phyloP scores from a whole-genome alignment of 2,113 vertebrate genomes.

The Amblyornis subalaris region DNA sequence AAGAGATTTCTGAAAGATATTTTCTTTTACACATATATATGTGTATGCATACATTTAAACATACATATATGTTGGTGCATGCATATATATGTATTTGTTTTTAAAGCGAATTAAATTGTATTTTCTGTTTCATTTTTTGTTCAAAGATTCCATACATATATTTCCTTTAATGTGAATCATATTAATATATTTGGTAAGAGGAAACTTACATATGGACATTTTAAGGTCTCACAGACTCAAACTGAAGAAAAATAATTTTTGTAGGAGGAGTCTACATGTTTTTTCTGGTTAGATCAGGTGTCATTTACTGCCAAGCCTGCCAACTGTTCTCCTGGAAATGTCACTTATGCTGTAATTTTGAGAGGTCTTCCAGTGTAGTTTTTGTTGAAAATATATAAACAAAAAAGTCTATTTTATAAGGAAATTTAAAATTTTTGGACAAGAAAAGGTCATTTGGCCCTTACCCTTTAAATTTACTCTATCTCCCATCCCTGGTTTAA shows the following conservation, averaged over 20 bases:
- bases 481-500: not conserved
- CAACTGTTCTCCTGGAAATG: not conserved
- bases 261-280: not conserved
- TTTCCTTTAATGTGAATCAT: not conserved
- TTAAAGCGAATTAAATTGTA: not conserved
- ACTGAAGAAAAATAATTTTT: not conserved
- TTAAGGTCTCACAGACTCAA: not conserved
- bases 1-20: not conserved
- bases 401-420: not conserved
- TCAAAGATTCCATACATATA: not conserved
- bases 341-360: not conserved
- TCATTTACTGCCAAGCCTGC: not conserved
- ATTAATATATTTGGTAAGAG: not conserved
- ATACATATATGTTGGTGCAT: not conserved
- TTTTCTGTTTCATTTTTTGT: not conserved
- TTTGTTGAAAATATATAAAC: not conserved
- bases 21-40: not conserved
- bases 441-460: not conserved
- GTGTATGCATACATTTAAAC: not conserved
- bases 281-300: not conserved
- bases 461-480: not conserved
- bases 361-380: not conserved
- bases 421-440: not conserved
- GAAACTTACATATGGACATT: not conserved
- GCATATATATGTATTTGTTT: not conserved